These are phyloP conservation scores for Zaprionus bogoriensis DNA, from an alignment of 2,888 invertebrate genomes.

Conservation along the genomic window DNA sequence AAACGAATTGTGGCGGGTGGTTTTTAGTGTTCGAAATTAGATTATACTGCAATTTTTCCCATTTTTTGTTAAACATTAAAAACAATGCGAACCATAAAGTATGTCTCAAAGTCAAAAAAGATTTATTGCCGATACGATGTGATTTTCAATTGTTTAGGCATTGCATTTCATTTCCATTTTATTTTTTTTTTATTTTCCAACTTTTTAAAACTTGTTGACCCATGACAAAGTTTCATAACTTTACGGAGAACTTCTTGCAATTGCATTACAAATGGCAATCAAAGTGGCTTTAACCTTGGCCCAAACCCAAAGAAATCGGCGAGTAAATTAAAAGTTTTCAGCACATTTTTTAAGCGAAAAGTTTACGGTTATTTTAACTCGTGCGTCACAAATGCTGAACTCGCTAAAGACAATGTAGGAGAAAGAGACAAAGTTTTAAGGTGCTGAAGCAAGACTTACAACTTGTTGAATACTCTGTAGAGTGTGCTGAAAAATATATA, in stretches of 20 bases:
- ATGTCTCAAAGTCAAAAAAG: not conserved
- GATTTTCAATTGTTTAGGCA: no score
- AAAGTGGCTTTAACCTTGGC: conserved; percentile 12
- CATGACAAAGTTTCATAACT: not conserved
- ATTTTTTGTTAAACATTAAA: no score
- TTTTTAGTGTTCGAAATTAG: conserved; percentile 7
- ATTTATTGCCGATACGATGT: no score
- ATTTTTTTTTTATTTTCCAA: no score
- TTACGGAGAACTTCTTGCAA: not conserved
- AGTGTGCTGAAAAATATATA: not conserved
- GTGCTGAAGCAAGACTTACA: not conserved
- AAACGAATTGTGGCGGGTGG: not conserved
- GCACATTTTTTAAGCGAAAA: conserved; percentile 1
- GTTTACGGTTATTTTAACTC: not conserved
- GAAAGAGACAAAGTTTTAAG: not conserved
- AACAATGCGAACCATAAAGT: not conserved
- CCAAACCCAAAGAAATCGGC: not conserved
- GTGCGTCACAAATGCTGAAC: conserved; percentile 16
- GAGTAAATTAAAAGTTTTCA: not conserved
- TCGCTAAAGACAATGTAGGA: not conserved
- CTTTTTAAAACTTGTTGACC: no score
- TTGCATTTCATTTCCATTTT: no score
- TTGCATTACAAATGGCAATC: not conserved
- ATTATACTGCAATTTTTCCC: not conserved
- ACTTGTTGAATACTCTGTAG: not conserved